Conservation (phyloP, 1,140 invertebrate species). For the Nymphalis io region DNA sequence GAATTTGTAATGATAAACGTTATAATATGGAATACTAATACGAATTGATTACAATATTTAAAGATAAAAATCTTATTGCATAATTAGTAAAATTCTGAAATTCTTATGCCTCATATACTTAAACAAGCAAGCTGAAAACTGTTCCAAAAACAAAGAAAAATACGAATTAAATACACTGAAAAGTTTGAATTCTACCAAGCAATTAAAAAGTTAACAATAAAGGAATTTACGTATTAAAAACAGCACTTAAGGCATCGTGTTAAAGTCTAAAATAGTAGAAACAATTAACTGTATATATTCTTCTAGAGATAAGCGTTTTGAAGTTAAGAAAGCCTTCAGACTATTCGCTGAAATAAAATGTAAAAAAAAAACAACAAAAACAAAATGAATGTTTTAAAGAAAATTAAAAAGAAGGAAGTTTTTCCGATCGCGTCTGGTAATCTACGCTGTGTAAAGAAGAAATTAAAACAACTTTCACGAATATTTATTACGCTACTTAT, state of each 20-base stretch:
- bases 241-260: slow-evolving; percentile 47
- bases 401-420: slow-evolving; percentile 78
- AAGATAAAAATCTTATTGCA: background rate
- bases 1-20: background rate
- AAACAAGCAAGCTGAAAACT: background rate
- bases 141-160: slow-evolving; percentile 49
- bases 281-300: slow-evolving; percentile 53
- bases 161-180: slow-evolving; percentile 56
- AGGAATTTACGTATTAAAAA: slow-evolving; percentile 50
- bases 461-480: slow-evolving; percentile 79
- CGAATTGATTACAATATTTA: too few relatives aligned
- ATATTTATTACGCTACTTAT: slow-evolving; percentile 79
- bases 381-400: slow-evolving; percentile 76
- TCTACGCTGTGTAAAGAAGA: slow-evolving; percentile 76
- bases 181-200: slow-evolving; percentile 64
- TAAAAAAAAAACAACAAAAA: slow-evolving; percentile 71
- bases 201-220: slow-evolving; percentile 75
- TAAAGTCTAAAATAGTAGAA: slow-evolving; percentile 59
- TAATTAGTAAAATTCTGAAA: background rate
- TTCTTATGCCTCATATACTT: background rate
- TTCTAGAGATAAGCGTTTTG: slow-evolving; percentile 65
- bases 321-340: slow-evolving; percentile 73
- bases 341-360: slow-evolving; percentile 74
- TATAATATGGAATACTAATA: background rate
- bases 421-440: slow-evolving; percentile 73